Base-by-base conservation (phyloP, 2,113 vertebrate genomes). In the Micromys minutus region DNA sequence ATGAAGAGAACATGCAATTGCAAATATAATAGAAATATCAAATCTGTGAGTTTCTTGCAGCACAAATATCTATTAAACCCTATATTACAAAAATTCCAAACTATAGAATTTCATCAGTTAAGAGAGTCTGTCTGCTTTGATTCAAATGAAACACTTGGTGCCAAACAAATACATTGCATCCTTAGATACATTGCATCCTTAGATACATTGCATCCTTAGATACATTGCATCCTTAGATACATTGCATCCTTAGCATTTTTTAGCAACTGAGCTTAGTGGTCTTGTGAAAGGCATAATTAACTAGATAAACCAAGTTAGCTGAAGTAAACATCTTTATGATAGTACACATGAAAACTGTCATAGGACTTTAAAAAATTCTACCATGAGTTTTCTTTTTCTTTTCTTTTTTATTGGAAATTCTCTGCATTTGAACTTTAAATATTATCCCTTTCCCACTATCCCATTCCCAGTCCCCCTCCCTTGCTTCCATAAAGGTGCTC, bases 261-360 rank as follows among this genome's bases (percentile, higher is more conserved):
- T 67, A 77, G 83, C 55, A 79, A 84, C 0, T 1, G 59, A 74
- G 16, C 45, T 75, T 69, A 87, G 16, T 31, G 1, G 83, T 71
- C 9, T 93, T 77, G 52, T 75, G 19, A 89, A 93, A 87, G 83
- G 72, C 39, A n/a, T n/a, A 94, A 75, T 87, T 93, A 89, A 86
- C 19, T 55, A 3, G 29, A 74, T 77, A 90, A 95, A 85, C 74
- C 81, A 71, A 92, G 16, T 79, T 65, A 76, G 13, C 7, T 31
- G 31, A 89, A 85, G 84, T 47, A 90, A 15, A 42, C 45, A 39
- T 74, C 19, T 69, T 77, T 94, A 1, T 89, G 16, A 7, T 45
- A 80, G 16, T 5, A 24, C 6, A 39, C 45, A 4, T 76, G n/a
- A 76, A 94, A 34, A 50, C 12, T 79, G 47, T 75, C 4, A 47